phyloP scores from a whole-genome alignment of 2,113 vertebrate species.

The Ophiodon elongatus region DNA sequence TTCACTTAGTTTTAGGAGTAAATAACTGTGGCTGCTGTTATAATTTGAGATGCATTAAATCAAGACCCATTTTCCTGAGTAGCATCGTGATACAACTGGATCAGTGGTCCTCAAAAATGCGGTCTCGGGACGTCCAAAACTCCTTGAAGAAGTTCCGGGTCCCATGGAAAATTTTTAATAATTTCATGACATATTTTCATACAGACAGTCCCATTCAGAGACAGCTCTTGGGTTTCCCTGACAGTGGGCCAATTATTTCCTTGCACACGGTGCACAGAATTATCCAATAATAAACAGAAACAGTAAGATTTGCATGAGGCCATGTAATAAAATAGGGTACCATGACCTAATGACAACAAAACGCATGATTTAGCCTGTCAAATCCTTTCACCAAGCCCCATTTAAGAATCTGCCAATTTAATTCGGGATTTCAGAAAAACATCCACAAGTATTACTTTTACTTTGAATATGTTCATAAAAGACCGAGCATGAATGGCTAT shows the following conservation, averaged over 20 bases:
- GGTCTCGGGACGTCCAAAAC: no score
- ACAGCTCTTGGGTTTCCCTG: background rate
- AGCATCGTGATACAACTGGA: background rate
- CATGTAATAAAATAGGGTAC: background rate
- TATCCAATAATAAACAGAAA: background rate
- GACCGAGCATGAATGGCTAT: background rate
- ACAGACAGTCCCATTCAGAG: background rate
- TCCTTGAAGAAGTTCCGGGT: background rate
- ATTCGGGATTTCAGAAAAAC: background rate
- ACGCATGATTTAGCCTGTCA: background rate
- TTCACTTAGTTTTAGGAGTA: background rate
- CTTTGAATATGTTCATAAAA: background rate
- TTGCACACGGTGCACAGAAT: background rate
- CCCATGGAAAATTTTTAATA: background rate
- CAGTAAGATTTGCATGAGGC: background rate
- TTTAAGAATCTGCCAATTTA: background rate
- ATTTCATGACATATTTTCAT: background rate
- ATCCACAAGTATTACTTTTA: no score
- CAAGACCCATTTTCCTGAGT: background rate
- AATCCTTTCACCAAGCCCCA: background rate
- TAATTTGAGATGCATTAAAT: background rate
- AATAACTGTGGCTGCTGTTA: background rate
- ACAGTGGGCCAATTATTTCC: background rate
- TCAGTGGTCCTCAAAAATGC: background rate
- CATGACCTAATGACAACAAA: background rate